Evolutionary conservation across 1,140 invertebrate genomes (phyloP).

Genomic region (Ips typographus): DNA sequence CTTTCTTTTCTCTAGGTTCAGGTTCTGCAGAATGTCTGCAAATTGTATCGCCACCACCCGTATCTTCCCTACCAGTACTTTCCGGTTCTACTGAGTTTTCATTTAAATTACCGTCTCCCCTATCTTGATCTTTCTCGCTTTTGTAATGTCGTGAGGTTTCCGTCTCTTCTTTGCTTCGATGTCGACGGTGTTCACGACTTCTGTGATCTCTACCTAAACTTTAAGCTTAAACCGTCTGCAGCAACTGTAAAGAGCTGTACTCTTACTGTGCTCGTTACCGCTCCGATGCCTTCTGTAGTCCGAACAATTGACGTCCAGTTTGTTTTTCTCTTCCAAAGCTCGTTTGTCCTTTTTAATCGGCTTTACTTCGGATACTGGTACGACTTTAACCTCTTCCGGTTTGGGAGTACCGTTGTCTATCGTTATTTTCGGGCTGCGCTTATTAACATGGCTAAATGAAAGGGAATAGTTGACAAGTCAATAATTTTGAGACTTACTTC

Average conservation of each 20-base stretch:
- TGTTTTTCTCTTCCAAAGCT: slow-evolving; percentile 40
- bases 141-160: slow-evolving; percentile 22
- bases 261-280: slow-evolving; percentile 25
- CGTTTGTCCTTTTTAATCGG: slow-evolving; percentile 47
- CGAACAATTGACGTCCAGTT: slow-evolving; percentile 39
- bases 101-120: slow-evolving; percentile 2
- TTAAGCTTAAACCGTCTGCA: not conserved
- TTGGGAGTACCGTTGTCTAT: slow-evolving; percentile 48
- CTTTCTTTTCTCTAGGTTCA: not conserved
- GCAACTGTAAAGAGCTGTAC: not conserved
- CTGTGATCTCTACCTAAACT: slow-evolving; percentile 26
- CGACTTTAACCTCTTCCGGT: slow-evolving; percentile 42
- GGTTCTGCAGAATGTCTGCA: not conserved
- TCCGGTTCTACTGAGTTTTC: slow-evolving; percentile 10
- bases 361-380: slow-evolving; percentile 48
- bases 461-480: not conserved
- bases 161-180: slow-evolving; percentile 16
- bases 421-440: slow-evolving; percentile 48
- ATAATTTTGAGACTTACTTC: slow-evolving; percentile 36
- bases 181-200: slow-evolving; percentile 13
- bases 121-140: slow-evolving; percentile 19
- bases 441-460: not conserved
- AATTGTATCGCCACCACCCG: not conserved
- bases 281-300: slow-evolving; percentile 42
- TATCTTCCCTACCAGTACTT: slow-evolving; percentile 4